A percentile compares a stretch with the other conserved stretches of the same genome.
Conservation (phyloP, 2,888 invertebrate genomes). For the Apotomis turbidana region DNA sequence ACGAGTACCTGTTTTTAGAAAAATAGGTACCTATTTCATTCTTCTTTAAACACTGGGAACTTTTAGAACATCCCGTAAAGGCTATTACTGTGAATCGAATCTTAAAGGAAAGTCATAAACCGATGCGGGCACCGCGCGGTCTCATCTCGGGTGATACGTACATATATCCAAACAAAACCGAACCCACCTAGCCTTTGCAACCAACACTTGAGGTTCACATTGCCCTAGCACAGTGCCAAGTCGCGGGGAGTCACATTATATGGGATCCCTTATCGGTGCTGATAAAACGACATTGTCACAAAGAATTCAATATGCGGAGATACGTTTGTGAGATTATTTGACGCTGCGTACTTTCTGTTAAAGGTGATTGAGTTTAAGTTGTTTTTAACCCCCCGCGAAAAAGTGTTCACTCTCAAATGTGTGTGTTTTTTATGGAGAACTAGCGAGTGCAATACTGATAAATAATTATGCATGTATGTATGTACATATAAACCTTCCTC, state of each 20-base stretch:
- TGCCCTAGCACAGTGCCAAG: neutral
- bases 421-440: too few species aligned
- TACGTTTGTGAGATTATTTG: conserved; percentile 19
- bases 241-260: conserved; percentile 42
- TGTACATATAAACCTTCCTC: too few species aligned
- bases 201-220: neutral
- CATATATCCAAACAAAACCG: conserved; percentile 21
- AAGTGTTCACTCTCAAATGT: too few species aligned
- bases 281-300: conserved; percentile 79
- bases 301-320: conserved; percentile 48
- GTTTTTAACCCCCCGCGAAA: neutral
- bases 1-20: too few species aligned
- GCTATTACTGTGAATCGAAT: conserved; percentile 44
- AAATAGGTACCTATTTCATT: neutral
- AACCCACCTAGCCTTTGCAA: neutral
- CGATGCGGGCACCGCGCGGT: conserved; percentile 71
- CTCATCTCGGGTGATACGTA: conserved; percentile 62
- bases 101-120: conserved; percentile 68
- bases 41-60: neutral
- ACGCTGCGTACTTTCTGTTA: conserved; percentile 7
- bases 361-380: conserved; percentile 10
- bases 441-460: too few species aligned
- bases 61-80: conserved; percentile 13
- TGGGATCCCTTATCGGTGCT: conserved; percentile 63
- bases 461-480: too few species aligned